Conservation (phyloP, 2,797 vertebrate genomes). For the Rachycentron canadum region DNA sequence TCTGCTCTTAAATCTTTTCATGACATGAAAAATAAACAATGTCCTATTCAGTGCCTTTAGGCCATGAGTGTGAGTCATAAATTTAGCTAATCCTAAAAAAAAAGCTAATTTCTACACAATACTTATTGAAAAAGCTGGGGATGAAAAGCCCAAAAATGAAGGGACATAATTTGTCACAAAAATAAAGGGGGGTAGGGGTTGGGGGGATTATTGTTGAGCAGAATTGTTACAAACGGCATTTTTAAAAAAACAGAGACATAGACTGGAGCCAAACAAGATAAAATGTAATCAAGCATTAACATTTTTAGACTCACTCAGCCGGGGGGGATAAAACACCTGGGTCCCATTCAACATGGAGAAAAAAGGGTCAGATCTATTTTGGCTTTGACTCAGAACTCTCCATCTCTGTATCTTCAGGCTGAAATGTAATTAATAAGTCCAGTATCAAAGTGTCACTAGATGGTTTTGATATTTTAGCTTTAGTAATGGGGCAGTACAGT, state of each 20-base stretch:
- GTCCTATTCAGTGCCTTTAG: slow-evolving; percentile 7
- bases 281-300: slow-evolving; percentile 41
- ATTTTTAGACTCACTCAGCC: slow-evolving; percentile 16
- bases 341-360: slow-evolving; percentile 4
- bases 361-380: slow-evolving; percentile 4
- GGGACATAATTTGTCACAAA: slow-evolving; percentile 29
- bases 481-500: not conserved
- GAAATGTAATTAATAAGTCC: slow-evolving; percentile 28
- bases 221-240: slow-evolving; percentile 48
- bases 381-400: not conserved
- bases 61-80: slow-evolving; percentile 23
- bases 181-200: not conserved
- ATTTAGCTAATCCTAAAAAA: slow-evolving; percentile 40
- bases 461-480: slow-evolving; percentile 33
- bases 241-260: too few relatives aligned
- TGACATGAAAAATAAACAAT: slow-evolving; percentile 20
- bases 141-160: slow-evolving; percentile 36
- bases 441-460: slow-evolving; percentile 8
- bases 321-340: slow-evolving; percentile 7
- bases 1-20: not conserved
- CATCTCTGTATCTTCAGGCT: slow-evolving; percentile 6
- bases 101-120: slow-evolving; percentile 64
- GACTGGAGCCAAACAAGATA: slow-evolving; percentile 29
- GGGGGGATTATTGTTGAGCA: slow-evolving; percentile 1
- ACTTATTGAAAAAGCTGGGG: slow-evolving; percentile 62